Evolutionary conservation across 2,797 vertebrate species (phyloP).

Genomic region (Eulemur albifrons): DNA sequence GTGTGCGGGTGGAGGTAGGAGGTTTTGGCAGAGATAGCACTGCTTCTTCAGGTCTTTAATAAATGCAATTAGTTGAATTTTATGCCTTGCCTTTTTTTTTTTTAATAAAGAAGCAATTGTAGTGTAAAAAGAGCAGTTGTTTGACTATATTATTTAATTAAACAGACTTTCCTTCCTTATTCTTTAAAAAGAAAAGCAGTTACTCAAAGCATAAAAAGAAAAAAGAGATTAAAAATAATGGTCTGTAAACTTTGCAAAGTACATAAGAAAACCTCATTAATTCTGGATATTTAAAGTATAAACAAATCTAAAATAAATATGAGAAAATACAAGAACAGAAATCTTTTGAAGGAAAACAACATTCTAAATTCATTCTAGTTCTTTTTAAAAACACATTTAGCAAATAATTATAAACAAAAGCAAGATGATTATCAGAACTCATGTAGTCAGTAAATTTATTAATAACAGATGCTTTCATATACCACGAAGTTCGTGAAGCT

Average conservation of each 20-base stretch:
- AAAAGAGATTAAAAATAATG: conserved; percentile 60
- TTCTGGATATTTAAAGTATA: neutral
- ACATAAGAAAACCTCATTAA: conserved; percentile 54
- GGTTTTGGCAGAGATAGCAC: conserved; percentile 47
- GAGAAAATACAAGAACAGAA: conserved; percentile 27
- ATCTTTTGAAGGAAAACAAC: neutral
- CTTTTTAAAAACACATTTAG: neutral
- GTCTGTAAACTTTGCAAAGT: conserved; percentile 49
- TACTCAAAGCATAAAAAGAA: conserved; percentile 53
- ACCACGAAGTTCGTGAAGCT: neutral
- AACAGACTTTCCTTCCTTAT: conserved; percentile 50
- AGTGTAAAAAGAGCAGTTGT: conserved; percentile 76
- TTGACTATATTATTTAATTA: conserved; percentile 74
- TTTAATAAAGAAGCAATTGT: conserved; percentile 55
- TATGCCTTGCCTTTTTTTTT: conserved; percentile 58
- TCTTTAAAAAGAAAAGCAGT: conserved; percentile 56
- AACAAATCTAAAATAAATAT: conserved; percentile 51
- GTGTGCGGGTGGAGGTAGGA: conserved; percentile 59
- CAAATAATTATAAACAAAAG: neutral
- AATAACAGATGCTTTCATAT: neutral
- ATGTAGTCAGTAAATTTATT: neutral
- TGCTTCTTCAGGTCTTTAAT: conserved; percentile 63
- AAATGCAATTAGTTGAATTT: conserved; percentile 69
- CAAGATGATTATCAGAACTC: neutral
- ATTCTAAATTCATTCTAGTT: neutral